These are phyloP conservation scores for Coronaproctus castanopsis DNA, from an alignment of 2,888 invertebrate species.

Conservation along the genomic window DNA sequence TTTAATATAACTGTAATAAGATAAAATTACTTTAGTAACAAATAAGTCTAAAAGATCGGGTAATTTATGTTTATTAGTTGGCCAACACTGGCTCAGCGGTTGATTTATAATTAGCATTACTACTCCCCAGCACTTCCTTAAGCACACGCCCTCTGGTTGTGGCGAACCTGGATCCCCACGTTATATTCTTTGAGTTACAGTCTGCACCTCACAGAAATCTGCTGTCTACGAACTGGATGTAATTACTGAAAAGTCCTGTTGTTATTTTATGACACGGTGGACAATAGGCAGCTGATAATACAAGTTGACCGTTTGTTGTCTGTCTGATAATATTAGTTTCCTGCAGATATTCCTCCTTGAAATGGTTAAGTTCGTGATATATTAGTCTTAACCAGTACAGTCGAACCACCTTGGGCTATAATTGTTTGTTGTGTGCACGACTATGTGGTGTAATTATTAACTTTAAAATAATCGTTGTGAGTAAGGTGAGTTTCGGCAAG, in stretches of 20 bases:
- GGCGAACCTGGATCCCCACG: neutral
- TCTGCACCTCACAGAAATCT: neutral
- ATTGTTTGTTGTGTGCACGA: no score
- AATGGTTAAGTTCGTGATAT: neutral
- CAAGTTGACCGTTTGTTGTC: neutral
- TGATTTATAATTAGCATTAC: no score
- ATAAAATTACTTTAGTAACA: no score
- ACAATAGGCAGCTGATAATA: neutral
- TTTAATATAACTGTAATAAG: no score
- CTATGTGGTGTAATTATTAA: no score
- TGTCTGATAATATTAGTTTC: neutral
- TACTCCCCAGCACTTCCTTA: no score
- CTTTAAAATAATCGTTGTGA: no score
- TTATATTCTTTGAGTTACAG: neutral
- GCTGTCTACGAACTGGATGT: neutral
- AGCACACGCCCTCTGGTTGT: neutral
- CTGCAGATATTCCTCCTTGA: neutral
- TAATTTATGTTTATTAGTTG: no score
- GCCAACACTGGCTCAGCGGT: no score
- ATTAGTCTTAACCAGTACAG: neutral
- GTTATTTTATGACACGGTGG: neutral
- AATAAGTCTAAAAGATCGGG: no score
- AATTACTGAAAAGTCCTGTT: neutral
- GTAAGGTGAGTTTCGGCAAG: no score
- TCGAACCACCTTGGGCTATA: no score